Evolutionary conservation across 2,888 invertebrate genomes (phyloP).

Genomic region (Xylocampa areola): DNA sequence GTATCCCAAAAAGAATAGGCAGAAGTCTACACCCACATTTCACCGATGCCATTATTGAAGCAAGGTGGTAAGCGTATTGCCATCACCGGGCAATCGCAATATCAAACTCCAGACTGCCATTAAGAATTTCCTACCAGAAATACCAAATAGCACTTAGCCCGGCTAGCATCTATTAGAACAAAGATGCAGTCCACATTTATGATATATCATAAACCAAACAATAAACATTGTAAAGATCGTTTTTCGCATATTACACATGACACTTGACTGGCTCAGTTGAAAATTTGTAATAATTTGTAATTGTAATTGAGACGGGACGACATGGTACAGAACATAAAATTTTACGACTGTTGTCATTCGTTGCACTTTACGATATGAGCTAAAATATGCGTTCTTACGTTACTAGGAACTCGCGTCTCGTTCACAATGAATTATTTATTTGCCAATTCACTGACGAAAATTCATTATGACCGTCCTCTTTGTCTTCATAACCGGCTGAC

Average conservation of each 20-base stretch:
- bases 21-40: too few species aligned
- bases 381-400: constrained; percentile 82
- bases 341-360: constrained; percentile 86
- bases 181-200: too few species aligned
- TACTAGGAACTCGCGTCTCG: constrained; percentile 77
- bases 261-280: constrained; percentile 70
- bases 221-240: constrained; percentile 71
- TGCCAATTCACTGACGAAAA: constrained; percentile 78
- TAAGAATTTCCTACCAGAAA: too few species aligned
- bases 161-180: too few species aligned
- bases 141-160: too few species aligned
- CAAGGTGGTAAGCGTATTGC: too few species aligned
- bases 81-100: too few species aligned
- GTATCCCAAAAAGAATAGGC: too few species aligned
- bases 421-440: constrained; percentile 87
- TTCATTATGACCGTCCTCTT: constrained; percentile 76
- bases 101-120: too few species aligned
- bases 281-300: constrained; percentile 88
- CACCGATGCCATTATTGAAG: too few species aligned
- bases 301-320: constrained; percentile 85
- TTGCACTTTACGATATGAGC: constrained; percentile 84
- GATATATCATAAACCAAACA: constrained; percentile 50
- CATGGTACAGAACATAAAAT: constrained; percentile 81
- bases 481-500: constrained; percentile 68
- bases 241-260: constrained; percentile 73